Evolutionary conservation across 2,797 vertebrate species (phyloP).

Genomic region (Alectoris magna): DNA sequence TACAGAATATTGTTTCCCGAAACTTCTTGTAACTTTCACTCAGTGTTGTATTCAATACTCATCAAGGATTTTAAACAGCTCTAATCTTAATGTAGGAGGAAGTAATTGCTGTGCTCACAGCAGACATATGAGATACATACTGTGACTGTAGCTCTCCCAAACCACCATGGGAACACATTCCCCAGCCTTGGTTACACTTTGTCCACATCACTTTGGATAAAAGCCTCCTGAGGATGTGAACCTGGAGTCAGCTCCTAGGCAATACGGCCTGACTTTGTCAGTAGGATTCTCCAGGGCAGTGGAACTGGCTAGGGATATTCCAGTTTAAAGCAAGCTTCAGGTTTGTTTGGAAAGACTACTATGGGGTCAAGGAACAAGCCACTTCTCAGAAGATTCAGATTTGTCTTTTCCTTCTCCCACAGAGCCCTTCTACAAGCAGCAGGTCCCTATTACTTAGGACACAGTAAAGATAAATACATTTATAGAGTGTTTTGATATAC

Average conservation of each 20-base stretch:
- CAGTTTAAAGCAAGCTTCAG: not conserved
- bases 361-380: not conserved
- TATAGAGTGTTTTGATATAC: not conserved
- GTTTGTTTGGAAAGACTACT: not conserved
- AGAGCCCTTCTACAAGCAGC: not conserved
- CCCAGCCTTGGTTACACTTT: not conserved
- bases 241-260: accelerated
- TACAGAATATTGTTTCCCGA: not conserved
- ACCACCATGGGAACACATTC: not conserved
- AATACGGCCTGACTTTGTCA: not conserved
- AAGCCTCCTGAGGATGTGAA: not conserved
- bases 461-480: not conserved
- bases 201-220: not conserved
- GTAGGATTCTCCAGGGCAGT: not conserved
- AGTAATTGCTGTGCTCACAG: not conserved
- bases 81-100: not conserved
- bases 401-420: not conserved
- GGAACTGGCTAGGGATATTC: not conserved
- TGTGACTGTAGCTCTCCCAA: not conserved
- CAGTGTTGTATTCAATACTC: not conserved
- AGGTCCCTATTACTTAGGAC: not conserved
- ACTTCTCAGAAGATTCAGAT: not conserved
- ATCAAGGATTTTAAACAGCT: not conserved
- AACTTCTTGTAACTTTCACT: not conserved
- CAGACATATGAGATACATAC: not conserved